These are phyloP conservation scores for Eilema depressum DNA, from an alignment of 2,888 invertebrate species.

Conservation along the genomic window DNA sequence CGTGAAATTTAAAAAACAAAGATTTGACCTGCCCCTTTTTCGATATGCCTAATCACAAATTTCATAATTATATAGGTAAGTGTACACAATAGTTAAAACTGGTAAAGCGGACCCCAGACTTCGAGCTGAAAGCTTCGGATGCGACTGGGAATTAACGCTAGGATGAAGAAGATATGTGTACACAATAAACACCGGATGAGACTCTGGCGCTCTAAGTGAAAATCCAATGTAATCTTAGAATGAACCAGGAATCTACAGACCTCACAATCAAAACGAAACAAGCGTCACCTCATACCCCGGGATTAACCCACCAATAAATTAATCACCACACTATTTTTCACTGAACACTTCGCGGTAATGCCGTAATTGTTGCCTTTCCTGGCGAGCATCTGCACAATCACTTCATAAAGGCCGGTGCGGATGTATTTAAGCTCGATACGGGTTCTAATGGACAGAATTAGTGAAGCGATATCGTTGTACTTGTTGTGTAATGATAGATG, in stretches of 20 bases:
- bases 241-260: not conserved
- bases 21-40: no score
- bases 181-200: no score
- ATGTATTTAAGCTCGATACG: conserved; percentile 81
- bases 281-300: not conserved
- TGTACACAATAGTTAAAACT: no score
- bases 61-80: no score
- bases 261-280: not conserved
- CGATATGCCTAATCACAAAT: no score
- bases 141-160: no score
- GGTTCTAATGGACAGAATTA: conserved; percentile 79
- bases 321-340: conserved; percentile 15
- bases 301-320: not conserved
- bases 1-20: no score
- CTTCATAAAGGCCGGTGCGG: conserved; percentile 61
- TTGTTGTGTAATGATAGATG: conserved; percentile 40
- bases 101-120: no score
- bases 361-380: conserved; percentile 44
- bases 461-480: conserved; percentile 46
- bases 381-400: conserved; percentile 39
- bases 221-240: no score
- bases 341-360: conserved; percentile 29
- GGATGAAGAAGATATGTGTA: no score
- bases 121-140: no score
- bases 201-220: no score